Percentiles rank a stretch among this genome's conserved stretches.
These are phyloP conservation scores for Thelaira solivaga DNA, from an alignment of 2,888 invertebrate genomes.

Conservation along the genomic window DNA sequence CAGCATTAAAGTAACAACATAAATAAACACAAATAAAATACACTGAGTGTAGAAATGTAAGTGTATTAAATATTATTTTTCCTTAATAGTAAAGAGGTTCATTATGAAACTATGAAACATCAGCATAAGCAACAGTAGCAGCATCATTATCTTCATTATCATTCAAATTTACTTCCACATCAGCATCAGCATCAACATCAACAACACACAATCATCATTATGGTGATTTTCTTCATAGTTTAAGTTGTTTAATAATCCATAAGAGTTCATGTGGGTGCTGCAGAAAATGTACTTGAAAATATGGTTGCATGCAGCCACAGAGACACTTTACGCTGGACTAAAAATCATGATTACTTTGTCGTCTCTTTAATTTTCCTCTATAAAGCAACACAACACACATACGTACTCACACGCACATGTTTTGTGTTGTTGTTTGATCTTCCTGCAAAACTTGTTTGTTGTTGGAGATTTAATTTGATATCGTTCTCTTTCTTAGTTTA, in stretches of 20 bases:
- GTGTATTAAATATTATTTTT: neutral
- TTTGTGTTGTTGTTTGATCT: conserved; percentile 17
- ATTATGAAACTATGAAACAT: conserved; percentile 47
- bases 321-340: conserved; percentile 48
- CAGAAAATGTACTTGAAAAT: conserved; percentile 49
- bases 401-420: neutral
- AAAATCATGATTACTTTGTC: conserved; percentile 24
- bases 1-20: conserved; percentile 38
- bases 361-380: neutral
- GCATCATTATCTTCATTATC: conserved; percentile 36
- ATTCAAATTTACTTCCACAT: conserved; percentile 33
- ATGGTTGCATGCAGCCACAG: conserved; percentile 39
- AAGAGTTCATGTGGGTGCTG: conserved; percentile 28
- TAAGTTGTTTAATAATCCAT: conserved; percentile 48
- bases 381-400: neutral
- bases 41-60: neutral
- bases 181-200: conserved; percentile 6
- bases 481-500: neutral
- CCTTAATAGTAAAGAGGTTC: conserved; percentile 23
- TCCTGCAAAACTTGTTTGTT: conserved; percentile 17
- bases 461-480: conserved; percentile 34
- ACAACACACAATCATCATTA: conserved; percentile 14
- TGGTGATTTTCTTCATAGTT: conserved; percentile 21
- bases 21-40: neutral
- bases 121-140: neutral